phyloP scores from a whole-genome alignment of 2,797 vertebrate species.

The Mormyrus hasselquistii region DNA sequence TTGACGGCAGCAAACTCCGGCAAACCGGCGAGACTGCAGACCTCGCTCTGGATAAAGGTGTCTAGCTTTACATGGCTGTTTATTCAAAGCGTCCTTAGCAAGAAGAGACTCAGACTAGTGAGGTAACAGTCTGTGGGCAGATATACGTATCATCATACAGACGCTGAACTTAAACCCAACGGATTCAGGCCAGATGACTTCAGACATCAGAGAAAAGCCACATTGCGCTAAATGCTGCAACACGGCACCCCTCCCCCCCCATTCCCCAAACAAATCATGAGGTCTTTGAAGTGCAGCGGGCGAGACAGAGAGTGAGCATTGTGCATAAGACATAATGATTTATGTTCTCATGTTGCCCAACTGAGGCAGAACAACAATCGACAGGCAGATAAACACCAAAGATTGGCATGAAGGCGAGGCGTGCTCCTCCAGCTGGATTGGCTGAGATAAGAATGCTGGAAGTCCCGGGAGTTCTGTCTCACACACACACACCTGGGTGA shows the following conservation, averaged over 20 bases:
- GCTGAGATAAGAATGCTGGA: not conserved
- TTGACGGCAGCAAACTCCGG: not conserved
- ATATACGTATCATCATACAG: not conserved
- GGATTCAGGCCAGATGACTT: not conserved
- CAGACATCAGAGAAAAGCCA: not conserved
- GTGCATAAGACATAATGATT: constrained; percentile 4
- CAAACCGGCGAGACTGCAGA: not conserved
- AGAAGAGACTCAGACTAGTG: not conserved
- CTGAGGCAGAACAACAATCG: not conserved
- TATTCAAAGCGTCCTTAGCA: not conserved
- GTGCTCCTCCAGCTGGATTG: not conserved
- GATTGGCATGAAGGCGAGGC: not conserved
- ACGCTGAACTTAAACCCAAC: not conserved
- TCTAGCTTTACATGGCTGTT: not conserved
- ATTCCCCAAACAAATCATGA: not conserved
- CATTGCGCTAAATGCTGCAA: not conserved
- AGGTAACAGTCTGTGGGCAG: not conserved
- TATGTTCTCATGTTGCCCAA: not conserved
- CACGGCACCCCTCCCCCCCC: not conserved
- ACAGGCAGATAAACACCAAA: not conserved
- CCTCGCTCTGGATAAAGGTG: not conserved
- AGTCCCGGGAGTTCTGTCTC: not conserved
- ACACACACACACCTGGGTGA: constrained; percentile 7
- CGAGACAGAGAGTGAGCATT: not conserved
- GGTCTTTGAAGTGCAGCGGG: not conserved